A percentile compares a stretch with the other conserved stretches of the same genome.
Evolutionary conservation across 2,797 vertebrate genomes (phyloP).

Genomic region (Sebastes hubbsi): DNA sequence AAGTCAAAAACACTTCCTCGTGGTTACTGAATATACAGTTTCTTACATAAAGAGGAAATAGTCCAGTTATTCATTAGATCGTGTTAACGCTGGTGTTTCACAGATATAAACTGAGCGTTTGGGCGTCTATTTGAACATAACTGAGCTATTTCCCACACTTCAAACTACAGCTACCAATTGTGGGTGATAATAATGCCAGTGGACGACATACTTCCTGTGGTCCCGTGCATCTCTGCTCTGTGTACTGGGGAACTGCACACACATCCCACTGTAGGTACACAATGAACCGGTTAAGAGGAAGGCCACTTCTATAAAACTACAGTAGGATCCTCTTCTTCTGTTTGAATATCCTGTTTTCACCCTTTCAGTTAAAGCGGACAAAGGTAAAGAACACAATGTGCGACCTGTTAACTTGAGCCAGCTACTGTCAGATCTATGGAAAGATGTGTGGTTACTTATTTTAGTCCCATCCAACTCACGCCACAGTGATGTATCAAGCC

Average conservation of each 20-base stretch:
- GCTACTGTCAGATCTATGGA: not conserved
- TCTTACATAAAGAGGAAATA: constrained; percentile 27
- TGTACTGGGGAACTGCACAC: constrained; percentile 15
- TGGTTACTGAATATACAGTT: constrained; percentile 24
- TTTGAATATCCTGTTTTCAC: constrained; percentile 35
- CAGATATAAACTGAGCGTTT: constrained; percentile 27
- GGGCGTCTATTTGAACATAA: constrained; percentile 12
- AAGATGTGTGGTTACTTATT: constrained; percentile 7
- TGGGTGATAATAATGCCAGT: constrained; percentile 4
- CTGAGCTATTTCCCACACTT: constrained; percentile 29
- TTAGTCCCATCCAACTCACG: constrained; percentile 9
- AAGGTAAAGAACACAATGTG: constrained; percentile 20
- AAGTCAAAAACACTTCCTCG: constrained; percentile 49
- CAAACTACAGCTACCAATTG: not conserved
- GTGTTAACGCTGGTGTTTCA: constrained; percentile 36
- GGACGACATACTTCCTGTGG: constrained; percentile 3
- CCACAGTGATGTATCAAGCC: constrained; percentile 45
- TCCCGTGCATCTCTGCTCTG: constrained; percentile 8
- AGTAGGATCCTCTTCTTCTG: constrained; percentile 45
- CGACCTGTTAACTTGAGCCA: not conserved
- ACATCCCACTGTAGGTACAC: constrained; percentile 18
- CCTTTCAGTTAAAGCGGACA: constrained; percentile 20
- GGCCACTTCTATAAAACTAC: constrained; percentile 39
- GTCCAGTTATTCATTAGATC: constrained; percentile 29
- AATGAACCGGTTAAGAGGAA: constrained; percentile 47